Percentiles rank a stretch among this genome's conserved stretches.
These are phyloP conservation scores for Drosophila algonquin DNA, from an alignment of 2,888 invertebrate genomes.

Conservation along the genomic window DNA sequence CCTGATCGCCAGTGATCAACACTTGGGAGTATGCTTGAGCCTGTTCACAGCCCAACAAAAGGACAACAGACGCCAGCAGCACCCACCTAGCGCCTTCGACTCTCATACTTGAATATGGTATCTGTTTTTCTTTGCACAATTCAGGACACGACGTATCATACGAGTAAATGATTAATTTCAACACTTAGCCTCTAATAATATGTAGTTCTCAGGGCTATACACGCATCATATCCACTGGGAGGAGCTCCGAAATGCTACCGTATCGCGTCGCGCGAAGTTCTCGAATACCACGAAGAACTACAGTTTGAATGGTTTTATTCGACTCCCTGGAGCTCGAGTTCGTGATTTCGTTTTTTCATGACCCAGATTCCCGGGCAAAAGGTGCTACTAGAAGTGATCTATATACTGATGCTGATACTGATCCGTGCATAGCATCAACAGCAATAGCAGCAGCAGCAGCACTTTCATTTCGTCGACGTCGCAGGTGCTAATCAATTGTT, in stretches of 20 bases:
- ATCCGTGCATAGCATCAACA: slow-evolving; percentile 7
- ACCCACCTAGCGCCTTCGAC: slow-evolving; percentile 37
- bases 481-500: slow-evolving; percentile 73
- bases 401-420: slow-evolving; percentile 48
- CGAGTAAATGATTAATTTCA: slow-evolving; percentile 5
- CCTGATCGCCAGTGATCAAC: slow-evolving; percentile 63
- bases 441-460: slow-evolving; percentile 44
- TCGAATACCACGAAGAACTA: slow-evolving; percentile 49
- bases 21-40: slow-evolving; percentile 77
- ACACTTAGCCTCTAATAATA: slow-evolving; percentile 1
- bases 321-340: slow-evolving; percentile 5
- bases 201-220: slow-evolving; percentile 30
- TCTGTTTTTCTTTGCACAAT: neutral
- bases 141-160: slow-evolving; percentile 10
- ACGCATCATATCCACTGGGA: slow-evolving; percentile 56
- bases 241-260: slow-evolving; percentile 48
- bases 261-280: slow-evolving; percentile 53
- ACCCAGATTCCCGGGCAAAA: slow-evolving; percentile 58
- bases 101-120: slow-evolving; percentile 43
- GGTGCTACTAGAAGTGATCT: slow-evolving; percentile 78
- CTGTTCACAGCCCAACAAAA: slow-evolving; percentile 26
- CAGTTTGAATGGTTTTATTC: slow-evolving; percentile 61
- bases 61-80: slow-evolving; percentile 38
- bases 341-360: slow-evolving; percentile 75
- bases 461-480: slow-evolving; percentile 70